These are phyloP conservation scores for Agelastica alni DNA, from an alignment of 2,888 invertebrate species.

Conservation along the genomic window DNA sequence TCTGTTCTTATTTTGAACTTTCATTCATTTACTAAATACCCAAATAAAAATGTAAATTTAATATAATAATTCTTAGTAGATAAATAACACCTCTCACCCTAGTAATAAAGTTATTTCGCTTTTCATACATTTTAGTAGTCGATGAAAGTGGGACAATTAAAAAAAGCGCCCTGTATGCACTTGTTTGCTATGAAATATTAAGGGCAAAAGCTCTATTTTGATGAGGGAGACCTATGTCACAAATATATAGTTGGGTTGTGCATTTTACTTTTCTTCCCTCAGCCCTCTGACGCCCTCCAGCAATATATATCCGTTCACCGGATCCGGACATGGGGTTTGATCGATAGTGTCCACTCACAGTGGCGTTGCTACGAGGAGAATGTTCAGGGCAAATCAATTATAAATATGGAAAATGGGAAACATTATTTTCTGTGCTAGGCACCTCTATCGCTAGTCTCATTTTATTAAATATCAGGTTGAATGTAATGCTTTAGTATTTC, in stretches of 20 bases:
- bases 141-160: no score
- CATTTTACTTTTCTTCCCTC: slow-evolving; percentile 16
- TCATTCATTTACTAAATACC: no score
- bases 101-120: no score
- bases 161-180: slow-evolving; percentile 4
- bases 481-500: no score
- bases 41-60: no score
- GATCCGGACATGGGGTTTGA: slow-evolving; percentile 54
- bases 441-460: slow-evolving; percentile 34
- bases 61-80: no score
- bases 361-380: slow-evolving; percentile 15
- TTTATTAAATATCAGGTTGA: no score
- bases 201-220: slow-evolving; percentile 20
- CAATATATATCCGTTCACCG: slow-evolving; percentile 32
- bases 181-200: slow-evolving; percentile 21
- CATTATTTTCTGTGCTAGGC: slow-evolving; percentile 30
- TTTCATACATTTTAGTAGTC: no score
- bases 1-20: no score
- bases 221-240: slow-evolving; percentile 24
- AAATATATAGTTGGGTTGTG: slow-evolving; percentile 30
- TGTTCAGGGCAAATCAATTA: slow-evolving; percentile 8
- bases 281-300: slow-evolving; percentile 40
- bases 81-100: no score
- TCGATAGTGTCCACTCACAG: slow-evolving; percentile 53
- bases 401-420: slow-evolving; percentile 43